Conservation (phyloP, 2,113 vertebrate genomes). For the Cryptomyrus ogoouensis region DNA sequence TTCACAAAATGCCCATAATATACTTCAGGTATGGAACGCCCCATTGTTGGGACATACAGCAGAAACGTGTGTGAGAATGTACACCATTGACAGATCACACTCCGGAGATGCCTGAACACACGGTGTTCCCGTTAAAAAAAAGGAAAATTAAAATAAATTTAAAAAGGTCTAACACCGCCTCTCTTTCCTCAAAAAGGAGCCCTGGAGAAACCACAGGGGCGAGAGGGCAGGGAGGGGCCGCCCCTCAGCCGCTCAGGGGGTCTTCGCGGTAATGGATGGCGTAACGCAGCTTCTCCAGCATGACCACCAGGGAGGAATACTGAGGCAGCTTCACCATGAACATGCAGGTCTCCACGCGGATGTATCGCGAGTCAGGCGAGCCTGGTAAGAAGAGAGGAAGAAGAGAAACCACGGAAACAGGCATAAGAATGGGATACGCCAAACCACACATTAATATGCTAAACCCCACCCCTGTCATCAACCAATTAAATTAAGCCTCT, state of each 20-base stretch:
- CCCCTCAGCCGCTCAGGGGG: slow-evolving; percentile 85
- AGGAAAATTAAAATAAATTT: slow-evolving; percentile 4
- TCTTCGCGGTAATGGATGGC: slow-evolving; percentile 98
- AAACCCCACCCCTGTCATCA: background rate
- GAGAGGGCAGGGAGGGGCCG: background rate
- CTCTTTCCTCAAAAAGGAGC: background rate
- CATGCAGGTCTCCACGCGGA: slow-evolving; percentile 97
- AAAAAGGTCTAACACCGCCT: slow-evolving; percentile 9
- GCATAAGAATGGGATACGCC: background rate
- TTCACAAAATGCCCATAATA: background rate
- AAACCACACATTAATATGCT: background rate
- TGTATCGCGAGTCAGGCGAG: slow-evolving; percentile 84
- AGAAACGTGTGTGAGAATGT: background rate
- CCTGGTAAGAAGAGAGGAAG: slow-evolving; percentile 51
- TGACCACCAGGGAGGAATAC: slow-evolving; percentile 88
- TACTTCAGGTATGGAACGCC: background rate
- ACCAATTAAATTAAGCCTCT: background rate
- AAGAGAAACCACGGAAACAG: background rate
- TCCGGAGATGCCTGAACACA: background rate
- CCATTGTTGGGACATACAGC: background rate
- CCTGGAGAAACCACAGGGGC: slow-evolving; percentile 26
- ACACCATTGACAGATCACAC: background rate
- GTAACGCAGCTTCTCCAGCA: slow-evolving; percentile 93
- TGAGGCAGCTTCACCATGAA: slow-evolving; percentile 99
- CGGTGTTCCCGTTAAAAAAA: slow-evolving; percentile 12